A percentile compares a stretch with the other conserved stretches of the same genome.
Conservation (phyloP, 2,888 invertebrate genomes). For the Ariolimax columbianus region DNA sequence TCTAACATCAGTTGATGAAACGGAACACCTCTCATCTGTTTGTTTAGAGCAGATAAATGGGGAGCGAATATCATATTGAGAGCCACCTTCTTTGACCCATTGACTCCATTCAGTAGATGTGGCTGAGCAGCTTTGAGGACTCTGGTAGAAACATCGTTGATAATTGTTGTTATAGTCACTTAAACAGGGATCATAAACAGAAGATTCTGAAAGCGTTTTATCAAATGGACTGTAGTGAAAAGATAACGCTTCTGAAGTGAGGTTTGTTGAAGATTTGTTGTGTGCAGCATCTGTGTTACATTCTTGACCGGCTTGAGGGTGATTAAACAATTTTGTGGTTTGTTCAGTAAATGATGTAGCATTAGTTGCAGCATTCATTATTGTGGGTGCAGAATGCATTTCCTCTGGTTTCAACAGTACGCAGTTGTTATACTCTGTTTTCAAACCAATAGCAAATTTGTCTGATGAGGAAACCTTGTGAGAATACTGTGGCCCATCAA, state of each 20-base stretch:
- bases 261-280: neutral
- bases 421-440: neutral
- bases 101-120: slow-evolving; percentile 8
- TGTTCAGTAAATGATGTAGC: slow-evolving; percentile 18
- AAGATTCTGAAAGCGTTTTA: neutral
- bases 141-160: slow-evolving; percentile 7
- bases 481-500: neutral
- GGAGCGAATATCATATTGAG: neutral
- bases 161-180: slow-evolving; percentile 21
- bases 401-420: neutral
- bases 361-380: neutral
- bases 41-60: neutral
- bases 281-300: neutral
- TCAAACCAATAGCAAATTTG: neutral
- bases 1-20: slow-evolving; percentile 17
- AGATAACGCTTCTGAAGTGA: neutral
- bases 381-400: neutral
- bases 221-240: neutral
- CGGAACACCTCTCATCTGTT: neutral
- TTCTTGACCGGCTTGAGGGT: neutral
- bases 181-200: neutral
- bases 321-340: neutral
- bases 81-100: neutral
- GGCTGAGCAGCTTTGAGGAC: neutral
- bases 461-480: neutral